Evolutionary conservation across 2,888 invertebrate species (phyloP).

Genomic region (Cepaea hortensis): DNA sequence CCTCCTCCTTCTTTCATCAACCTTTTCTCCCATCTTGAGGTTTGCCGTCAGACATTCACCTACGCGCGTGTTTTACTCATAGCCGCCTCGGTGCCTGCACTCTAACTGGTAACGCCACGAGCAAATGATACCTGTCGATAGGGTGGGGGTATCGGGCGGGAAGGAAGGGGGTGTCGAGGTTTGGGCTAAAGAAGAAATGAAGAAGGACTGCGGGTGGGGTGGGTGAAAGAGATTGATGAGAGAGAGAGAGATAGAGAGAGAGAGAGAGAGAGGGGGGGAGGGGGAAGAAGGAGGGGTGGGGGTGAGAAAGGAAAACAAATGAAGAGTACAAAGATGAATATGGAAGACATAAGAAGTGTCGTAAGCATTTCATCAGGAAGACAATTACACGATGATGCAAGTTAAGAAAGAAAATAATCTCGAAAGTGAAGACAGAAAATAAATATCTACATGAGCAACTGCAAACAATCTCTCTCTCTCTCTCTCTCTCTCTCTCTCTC

Average conservation of each 20-base stretch:
- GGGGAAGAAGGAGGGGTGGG: not conserved
- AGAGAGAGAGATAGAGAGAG: not conserved
- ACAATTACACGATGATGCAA: not conserved
- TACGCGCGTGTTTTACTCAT: not conserved
- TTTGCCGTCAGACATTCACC: not conserved
- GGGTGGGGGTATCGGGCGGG: not conserved
- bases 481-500: not conserved
- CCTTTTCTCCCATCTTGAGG: not conserved
- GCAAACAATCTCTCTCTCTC: too few relatives aligned
- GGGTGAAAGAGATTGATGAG: not conserved
- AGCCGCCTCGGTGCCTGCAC: not conserved
- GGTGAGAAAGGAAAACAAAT: not conserved
- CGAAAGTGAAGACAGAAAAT: not conserved
- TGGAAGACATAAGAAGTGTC: not conserved
- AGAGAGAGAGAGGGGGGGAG: not conserved
- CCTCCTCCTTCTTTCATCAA: not conserved
- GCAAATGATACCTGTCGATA: not conserved
- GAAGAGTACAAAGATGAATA: not conserved
- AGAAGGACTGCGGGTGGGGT: not conserved
- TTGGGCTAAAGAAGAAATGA: not conserved
- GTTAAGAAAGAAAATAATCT: not conserved
- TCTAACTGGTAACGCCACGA: not conserved
- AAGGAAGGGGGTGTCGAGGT: not conserved
- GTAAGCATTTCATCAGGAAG: not conserved
- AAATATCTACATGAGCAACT: too few relatives aligned